A percentile compares a stretch with the other conserved stretches of the same genome.
phyloP scores from a whole-genome alignment of 2,113 vertebrate genomes.

The Bothrops jararaca region DNA sequence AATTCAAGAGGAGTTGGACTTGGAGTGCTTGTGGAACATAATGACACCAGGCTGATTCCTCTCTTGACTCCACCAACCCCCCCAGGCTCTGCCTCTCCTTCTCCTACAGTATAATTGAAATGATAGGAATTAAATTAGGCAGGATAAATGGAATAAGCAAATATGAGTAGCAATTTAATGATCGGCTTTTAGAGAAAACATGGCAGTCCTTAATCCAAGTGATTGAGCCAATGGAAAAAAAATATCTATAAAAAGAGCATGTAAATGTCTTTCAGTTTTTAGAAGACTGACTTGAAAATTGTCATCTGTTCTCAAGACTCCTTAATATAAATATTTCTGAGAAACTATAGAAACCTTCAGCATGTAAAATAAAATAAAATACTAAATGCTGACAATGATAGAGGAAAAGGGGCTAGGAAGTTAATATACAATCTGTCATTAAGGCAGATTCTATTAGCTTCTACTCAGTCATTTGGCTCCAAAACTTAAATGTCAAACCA shows the following conservation, averaged over 20 bases:
- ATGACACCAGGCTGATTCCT: neutral
- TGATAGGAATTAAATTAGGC: neutral
- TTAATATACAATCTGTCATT: constrained; percentile 29
- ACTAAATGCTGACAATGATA: constrained; percentile 28
- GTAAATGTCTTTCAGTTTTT: neutral
- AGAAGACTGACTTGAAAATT: neutral
- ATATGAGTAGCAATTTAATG: neutral
- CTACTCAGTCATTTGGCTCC: constrained; percentile 7
- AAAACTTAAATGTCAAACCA: constrained; percentile 25
- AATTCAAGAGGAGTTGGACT: no score
- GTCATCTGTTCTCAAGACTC: neutral
- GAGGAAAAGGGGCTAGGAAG: constrained; percentile 10
- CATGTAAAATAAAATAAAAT: neutral
- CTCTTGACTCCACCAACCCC: neutral
- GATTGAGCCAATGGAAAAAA: neutral
- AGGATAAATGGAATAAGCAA: neutral
- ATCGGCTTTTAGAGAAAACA: neutral
- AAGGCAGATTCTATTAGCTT: constrained; percentile 18
- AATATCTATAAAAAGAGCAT: neutral
- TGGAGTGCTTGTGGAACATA: neutral
- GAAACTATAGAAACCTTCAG: neutral
- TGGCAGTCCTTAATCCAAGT: neutral
- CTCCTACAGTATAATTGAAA: neutral
- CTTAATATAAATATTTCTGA: neutral
- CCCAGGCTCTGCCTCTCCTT: neutral